Base-by-base conservation (phyloP, 2,113 vertebrate species). In the Melanerpes formicivorus region DNA sequence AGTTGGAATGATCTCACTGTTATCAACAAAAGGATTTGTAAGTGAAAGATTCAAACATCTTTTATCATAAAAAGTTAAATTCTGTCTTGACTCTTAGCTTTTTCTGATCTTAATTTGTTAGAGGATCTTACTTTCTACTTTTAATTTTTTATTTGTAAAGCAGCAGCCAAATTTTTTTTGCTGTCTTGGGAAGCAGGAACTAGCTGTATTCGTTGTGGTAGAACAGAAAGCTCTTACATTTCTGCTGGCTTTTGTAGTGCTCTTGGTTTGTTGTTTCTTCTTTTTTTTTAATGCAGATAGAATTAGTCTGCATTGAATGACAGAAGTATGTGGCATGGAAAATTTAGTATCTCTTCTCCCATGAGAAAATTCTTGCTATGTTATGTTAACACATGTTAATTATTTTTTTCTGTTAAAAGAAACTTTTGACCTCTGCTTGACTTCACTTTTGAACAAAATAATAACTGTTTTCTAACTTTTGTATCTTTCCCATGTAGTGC, bases 401-500 rank as follows among this genome's bases (percentile, higher is more conserved):
- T 34, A 34, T 3, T 11, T 75, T 71, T 62, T 63, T 37, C 10
- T 37, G 55, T 13, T 34, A 25, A 29, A 40, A 27, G 18, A 29
- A 22, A 5, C 10, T 25, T 44, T 65, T 4, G 60, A 37, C 11
- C 14, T 59, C 8, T 88, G 4, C 4, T 4, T 44, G 2, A 19
- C 17, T 70, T 37, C 6, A 13, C n/a, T 76, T 32, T 37, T 37
- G 26, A 87, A 66, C 23, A 69, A 34, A 71, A 30, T 75, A 63
- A 17, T 11, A 65, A n/a, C 26, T 29, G 14, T 50, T 63, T 15
- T 7, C 44, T 93, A 72, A 93, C 48, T 90, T 80, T 69, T 95
- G 3, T 93, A 1, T 93, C 90, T 98, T 93, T 83, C 15, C 16
- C 27, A 65, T 96, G 71, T 84, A 99, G 99, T 99, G 99, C 96